Conservation (phyloP, 2,888 invertebrate species). For the Xestia c-nigrum region DNA sequence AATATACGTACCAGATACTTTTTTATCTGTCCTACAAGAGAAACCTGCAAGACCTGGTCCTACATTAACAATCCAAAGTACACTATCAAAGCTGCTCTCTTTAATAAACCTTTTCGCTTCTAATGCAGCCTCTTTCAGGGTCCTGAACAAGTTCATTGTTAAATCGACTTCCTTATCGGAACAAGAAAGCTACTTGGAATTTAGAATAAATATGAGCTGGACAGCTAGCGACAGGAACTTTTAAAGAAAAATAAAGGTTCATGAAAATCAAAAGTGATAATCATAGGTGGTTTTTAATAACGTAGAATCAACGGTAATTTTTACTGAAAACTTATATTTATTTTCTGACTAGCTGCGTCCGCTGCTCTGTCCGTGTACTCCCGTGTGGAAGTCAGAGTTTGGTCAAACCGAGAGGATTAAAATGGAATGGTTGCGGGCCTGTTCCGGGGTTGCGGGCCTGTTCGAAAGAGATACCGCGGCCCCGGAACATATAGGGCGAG, state of each 20-base stretch:
- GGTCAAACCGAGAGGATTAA: neutral
- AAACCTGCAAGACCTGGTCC: constrained; percentile 76
- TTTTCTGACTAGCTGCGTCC: neutral
- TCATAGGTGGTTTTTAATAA: constrained; percentile 21
- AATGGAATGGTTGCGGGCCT: too few species aligned
- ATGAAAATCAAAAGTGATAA: constrained; percentile 22
- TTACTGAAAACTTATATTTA: constrained; percentile 6
- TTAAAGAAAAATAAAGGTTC: neutral
- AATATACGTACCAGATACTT: constrained; percentile 68
- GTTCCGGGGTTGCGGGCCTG: too few species aligned
- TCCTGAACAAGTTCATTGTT: constrained; percentile 59
- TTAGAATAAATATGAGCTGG: neutral
- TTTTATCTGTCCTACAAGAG: constrained; percentile 70
- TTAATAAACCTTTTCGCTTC: constrained; percentile 64
- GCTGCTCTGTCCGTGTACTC: neutral
- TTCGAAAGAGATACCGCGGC: too few species aligned
- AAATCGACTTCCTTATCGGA: neutral
- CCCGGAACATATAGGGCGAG: too few species aligned
- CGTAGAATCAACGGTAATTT: constrained; percentile 26
- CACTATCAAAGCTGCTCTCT: constrained; percentile 73
- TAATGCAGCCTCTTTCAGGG: constrained; percentile 49
- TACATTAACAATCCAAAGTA: constrained; percentile 77
- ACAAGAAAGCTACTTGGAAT: neutral
- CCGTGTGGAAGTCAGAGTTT: neutral
- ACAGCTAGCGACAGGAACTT: neutral